phyloP scores from a whole-genome alignment of 2,797 vertebrate genomes.

The Amblyraja radiata region DNA sequence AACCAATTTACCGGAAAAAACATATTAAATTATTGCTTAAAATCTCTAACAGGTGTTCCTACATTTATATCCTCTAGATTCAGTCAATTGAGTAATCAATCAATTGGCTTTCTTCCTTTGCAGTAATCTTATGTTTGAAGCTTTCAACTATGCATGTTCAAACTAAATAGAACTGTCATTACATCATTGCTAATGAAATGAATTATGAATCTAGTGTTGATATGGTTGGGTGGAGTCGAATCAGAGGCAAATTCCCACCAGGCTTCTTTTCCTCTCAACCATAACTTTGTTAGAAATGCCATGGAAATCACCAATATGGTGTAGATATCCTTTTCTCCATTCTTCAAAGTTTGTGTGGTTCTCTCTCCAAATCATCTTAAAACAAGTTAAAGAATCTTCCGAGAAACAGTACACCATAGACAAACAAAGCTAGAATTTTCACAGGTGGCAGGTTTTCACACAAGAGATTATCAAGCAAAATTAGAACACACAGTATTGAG shows the following conservation, averaged over 20 bases:
- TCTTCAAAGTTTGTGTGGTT: background rate
- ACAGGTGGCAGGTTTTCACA: too few species aligned
- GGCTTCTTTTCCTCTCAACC: background rate
- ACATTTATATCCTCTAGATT: background rate
- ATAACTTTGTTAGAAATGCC: background rate
- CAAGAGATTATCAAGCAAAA: too few species aligned
- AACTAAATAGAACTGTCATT: background rate
- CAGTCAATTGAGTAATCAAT: background rate
- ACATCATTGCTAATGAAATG: too few species aligned
- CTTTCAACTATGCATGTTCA: background rate
- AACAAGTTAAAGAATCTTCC: background rate
- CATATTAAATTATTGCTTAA: background rate
- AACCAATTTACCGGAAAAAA: background rate
- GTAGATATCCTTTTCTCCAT: background rate
- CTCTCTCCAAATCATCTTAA: background rate
- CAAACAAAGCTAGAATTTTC: background rate
- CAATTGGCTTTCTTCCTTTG: background rate
- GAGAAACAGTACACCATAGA: background rate
- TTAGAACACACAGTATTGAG: too few species aligned
- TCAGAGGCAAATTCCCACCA: background rate
- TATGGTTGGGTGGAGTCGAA: too few species aligned
- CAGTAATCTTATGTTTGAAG: background rate
- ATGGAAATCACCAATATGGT: background rate
- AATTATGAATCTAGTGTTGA: too few species aligned
- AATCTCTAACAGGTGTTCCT: background rate